Evolutionary conservation across 2,113 vertebrate genomes (phyloP), one percentile per base, ranked within the genome.

Genomic region (Bufo bufo): DNA sequence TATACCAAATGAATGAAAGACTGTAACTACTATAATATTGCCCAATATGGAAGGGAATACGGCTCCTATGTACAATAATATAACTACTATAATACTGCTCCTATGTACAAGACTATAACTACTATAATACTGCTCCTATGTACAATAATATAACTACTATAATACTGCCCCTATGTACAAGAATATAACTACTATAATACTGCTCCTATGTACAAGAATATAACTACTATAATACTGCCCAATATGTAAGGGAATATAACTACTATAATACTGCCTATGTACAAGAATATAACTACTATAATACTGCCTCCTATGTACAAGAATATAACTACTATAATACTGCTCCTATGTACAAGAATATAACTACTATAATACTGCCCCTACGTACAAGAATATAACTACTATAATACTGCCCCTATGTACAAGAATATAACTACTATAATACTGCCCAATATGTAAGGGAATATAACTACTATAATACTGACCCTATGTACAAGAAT

Each of bases 401-500:
- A 23, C 65, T 66, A 66, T 66, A 66, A 66, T 66, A 66, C 65
- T 66, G n/a, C 65, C 3, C 43, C 71, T 74, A 74, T 74, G 33
- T 74, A 49, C 43, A 74, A 23, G 71, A 49, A 74, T 74, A 74
- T 74, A 74, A 74, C 71, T 74, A 74, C 71, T 74, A 74, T 74
- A 61, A 61, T 61, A 61, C 59, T 61, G 16, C n/a, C 10, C 20
- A 3, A 3, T 59, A 14, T 59, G 20, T 69, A 69, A 10, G 33
- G 33, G 65, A 69, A 69, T 69, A 69, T 69, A 65, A n/a, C 20
- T 65, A 65, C 19, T 65, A 65, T n/a, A 65, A 65, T 65, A 65
- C 63, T 65, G 63, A 7, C 2, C 56, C 56, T 71, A 71, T 71
- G 16, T 71, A 71, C 66, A 71, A 20, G 61, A 63, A 63, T 63